Percentiles rank a stretch among this genome's conserved stretches.
phyloP scores from a whole-genome alignment of 2,113 vertebrate genomes.

The Engystomops pustulosus region DNA sequence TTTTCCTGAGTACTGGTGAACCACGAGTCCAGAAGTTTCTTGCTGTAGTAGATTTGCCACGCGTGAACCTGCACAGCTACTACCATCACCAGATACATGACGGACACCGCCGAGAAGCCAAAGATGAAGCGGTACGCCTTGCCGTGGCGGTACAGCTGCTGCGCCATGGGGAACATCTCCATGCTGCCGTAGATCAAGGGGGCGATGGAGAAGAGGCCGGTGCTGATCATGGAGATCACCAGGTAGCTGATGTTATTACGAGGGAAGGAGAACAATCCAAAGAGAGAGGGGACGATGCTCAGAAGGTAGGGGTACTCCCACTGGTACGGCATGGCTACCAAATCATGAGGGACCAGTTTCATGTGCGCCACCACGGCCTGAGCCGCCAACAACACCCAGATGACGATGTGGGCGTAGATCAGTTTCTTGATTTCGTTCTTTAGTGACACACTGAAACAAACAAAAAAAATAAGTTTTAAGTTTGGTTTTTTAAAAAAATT shows the following conservation, averaged over 20 bases:
- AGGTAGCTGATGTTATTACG: slow-evolving; percentile 97
- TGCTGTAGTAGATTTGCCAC: slow-evolving; percentile 98
- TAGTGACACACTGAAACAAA: slow-evolving; percentile 82
- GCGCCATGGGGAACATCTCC: slow-evolving; percentile 97
- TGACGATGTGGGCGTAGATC: slow-evolving; percentile 85
- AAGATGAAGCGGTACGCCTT: slow-evolving; percentile 96
- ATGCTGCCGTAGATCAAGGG: slow-evolving; percentile 93
- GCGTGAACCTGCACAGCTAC: slow-evolving; percentile 90
- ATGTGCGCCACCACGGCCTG: slow-evolving; percentile 89
- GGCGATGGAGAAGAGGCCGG: slow-evolving; percentile 89
- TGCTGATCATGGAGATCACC: slow-evolving; percentile 95
- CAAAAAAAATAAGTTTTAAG: too few species aligned
- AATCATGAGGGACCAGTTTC: slow-evolving; percentile 85
- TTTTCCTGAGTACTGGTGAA: slow-evolving; percentile 95
- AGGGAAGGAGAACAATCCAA: slow-evolving; percentile 89
- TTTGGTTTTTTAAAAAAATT: too few species aligned
- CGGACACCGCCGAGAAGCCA: slow-evolving; percentile 86
- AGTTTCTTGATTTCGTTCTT: slow-evolving; percentile 96
- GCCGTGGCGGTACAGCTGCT: slow-evolving; percentile 94
- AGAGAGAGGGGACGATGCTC: slow-evolving; percentile 85
- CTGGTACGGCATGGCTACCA: slow-evolving; percentile 91
- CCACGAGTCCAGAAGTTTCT: slow-evolving; percentile 96
- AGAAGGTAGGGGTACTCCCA: slow-evolving; percentile 96
- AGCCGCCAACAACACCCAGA: slow-evolving; percentile 88
- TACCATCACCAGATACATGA: slow-evolving; percentile 92